Evolutionary conservation across 2,888 invertebrate species (phyloP).

Genomic region (Macrosoma leucophasiata): DNA sequence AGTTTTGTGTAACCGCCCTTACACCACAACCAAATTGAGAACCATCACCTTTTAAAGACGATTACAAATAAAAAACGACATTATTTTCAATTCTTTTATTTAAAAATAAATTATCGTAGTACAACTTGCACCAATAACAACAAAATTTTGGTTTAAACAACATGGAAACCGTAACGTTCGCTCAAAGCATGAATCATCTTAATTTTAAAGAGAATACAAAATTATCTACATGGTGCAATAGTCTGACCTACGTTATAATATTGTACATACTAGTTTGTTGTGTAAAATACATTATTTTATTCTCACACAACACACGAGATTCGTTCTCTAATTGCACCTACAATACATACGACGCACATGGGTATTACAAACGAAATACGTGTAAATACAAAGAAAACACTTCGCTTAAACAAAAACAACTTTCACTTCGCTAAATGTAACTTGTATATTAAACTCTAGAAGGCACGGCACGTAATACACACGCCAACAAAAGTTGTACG

Average conservation of each 20-base stretch:
- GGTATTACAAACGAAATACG: too few species aligned
- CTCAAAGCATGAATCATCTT: constrained; percentile 53
- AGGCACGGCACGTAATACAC: constrained; percentile 14
- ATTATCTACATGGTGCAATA: constrained; percentile 44
- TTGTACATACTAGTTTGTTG: constrained; percentile 1
- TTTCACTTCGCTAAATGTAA: constrained; percentile 11
- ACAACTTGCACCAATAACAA: constrained; percentile 75
- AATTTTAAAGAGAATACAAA: constrained; percentile 36
- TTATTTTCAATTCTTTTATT: constrained; percentile 60
- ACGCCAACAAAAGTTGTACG: constrained; percentile 16
- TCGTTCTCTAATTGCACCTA: constrained; percentile 33
- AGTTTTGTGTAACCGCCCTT: too few species aligned
- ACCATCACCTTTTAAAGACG: too few species aligned
- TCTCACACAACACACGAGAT: constrained; percentile 43
- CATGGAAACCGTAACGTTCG: constrained; percentile 62
- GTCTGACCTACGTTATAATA: constrained; percentile 3
- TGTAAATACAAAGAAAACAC: constrained; percentile 6
- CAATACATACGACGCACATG: constrained; percentile 16
- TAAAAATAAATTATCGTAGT: constrained; percentile 74
- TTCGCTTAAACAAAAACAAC: constrained; percentile 13
- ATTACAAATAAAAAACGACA: constrained; percentile 24
- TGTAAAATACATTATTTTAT: constrained; percentile 10
- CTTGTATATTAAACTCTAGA: constrained; percentile 8
- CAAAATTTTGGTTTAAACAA: constrained; percentile 72
- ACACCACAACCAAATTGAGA: too few species aligned